Evolutionary conservation across 2,888 invertebrate genomes (phyloP).

Genomic region (Leucozona laternaria): DNA sequence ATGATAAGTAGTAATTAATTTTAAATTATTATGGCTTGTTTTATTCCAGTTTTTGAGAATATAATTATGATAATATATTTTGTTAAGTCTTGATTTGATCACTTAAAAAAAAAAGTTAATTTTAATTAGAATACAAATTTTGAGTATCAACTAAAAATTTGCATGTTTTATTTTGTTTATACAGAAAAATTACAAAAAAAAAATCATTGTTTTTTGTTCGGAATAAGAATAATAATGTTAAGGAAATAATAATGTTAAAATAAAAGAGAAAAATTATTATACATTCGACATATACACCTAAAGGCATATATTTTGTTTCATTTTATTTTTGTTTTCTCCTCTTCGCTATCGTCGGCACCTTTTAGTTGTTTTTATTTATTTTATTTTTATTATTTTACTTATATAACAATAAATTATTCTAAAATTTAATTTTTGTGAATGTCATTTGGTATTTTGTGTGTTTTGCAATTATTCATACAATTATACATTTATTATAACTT

Average conservation of each 20-base stretch:
- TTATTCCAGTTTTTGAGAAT: constrained; percentile 53
- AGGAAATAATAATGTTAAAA: constrained; percentile 30
- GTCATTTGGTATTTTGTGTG: constrained; percentile 73
- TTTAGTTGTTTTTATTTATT: constrained; percentile 14
- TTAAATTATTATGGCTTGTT: constrained; percentile 70
- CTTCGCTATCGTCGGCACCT: constrained; percentile 46
- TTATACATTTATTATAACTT: constrained; percentile 41
- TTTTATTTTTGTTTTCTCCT: constrained; percentile 10
- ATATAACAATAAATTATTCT: constrained; percentile 70
- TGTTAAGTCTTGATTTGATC: constrained; percentile 70
- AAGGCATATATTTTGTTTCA: constrained; percentile 35
- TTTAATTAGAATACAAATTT: constrained; percentile 49
- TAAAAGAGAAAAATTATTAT: constrained; percentile 18
- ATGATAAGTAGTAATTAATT: constrained; percentile 63
- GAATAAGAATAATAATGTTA: constrained; percentile 27
- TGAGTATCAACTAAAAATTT: constrained; percentile 23
- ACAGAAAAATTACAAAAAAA: not conserved
- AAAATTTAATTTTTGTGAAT: constrained; percentile 74
- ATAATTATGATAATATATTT: constrained; percentile 29
- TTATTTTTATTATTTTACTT: constrained; percentile 51
- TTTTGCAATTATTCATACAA: constrained; percentile 62
- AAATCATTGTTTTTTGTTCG: constrained; percentile 10
- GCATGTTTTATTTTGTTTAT: not conserved
- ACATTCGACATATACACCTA: constrained; percentile 38
- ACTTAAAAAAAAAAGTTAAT: constrained; percentile 55